Percentiles rank a stretch among this genome's conserved stretches.
Conservation (phyloP, 2,113 vertebrate species). For the Centrocercus urophasianus region DNA sequence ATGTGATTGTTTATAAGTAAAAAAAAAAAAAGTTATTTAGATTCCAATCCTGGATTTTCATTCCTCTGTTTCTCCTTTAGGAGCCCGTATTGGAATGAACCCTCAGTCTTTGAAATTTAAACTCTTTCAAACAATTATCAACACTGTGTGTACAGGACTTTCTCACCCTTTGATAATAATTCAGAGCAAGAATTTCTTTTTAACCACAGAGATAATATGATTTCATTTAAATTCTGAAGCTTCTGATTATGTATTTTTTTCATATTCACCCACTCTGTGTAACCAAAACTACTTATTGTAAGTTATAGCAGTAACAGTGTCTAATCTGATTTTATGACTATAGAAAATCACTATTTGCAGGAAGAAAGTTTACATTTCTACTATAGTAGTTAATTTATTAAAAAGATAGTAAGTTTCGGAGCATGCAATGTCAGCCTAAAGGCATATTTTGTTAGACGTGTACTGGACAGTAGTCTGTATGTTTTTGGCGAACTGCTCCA, state of each 20-base stretch:
- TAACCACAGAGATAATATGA: not conserved
- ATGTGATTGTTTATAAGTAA: not conserved
- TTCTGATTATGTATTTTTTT: not conserved
- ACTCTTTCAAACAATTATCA: not conserved
- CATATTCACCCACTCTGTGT: not conserved
- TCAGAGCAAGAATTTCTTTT: not conserved
- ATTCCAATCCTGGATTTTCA: not conserved
- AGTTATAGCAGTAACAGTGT: not conserved
- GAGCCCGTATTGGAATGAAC: not conserved
- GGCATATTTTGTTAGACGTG: not conserved
- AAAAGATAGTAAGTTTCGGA: not conserved
- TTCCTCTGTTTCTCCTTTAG: not conserved
- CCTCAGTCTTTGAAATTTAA: not conserved
- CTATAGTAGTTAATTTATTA: not conserved
- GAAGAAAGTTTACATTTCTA: not conserved
- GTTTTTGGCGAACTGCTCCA: not conserved
- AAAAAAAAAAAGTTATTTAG: not conserved
- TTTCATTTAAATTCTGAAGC: not conserved
- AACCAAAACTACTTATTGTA: not conserved
- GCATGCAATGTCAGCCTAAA: not conserved
- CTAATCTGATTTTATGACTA: not conserved
- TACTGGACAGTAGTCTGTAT: not conserved
- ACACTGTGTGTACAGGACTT: not conserved
- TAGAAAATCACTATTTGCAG: not conserved
- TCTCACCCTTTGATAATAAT: not conserved